A percentile compares a stretch with the other conserved stretches of the same genome.
Evolutionary conservation across 1,140 invertebrate genomes (phyloP).

Genomic region (Branchinecta lindahli): DNA sequence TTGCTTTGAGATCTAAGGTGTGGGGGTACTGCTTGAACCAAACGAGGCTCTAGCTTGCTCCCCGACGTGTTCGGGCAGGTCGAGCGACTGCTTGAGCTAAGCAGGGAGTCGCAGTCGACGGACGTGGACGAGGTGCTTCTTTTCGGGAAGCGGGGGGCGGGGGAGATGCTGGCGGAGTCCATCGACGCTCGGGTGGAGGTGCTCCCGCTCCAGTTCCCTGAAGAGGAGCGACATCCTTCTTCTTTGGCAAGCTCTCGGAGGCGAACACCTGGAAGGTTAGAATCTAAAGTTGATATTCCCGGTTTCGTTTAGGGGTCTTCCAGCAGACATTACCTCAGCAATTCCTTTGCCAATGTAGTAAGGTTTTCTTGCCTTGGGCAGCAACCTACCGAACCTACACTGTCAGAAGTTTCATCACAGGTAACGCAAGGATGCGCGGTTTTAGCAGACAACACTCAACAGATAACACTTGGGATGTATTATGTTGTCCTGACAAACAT

Average conservation of each 20-base stretch:
- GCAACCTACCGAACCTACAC: too few relatives aligned
- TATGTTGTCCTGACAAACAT: too few relatives aligned
- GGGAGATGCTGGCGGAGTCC: constrained; percentile 43
- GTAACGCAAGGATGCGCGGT: too few relatives aligned
- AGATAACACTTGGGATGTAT: too few relatives aligned
- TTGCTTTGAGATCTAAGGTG: constrained; percentile 21
- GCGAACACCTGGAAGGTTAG: not conserved
- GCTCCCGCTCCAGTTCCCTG: constrained; percentile 84
- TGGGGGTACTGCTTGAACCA: constrained; percentile 24
- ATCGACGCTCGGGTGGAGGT: constrained; percentile 59
- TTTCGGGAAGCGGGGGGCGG: constrained; percentile 24
- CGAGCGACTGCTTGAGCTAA: constrained; percentile 29
- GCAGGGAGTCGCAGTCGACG: constrained; percentile 18
- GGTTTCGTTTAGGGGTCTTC: too few relatives aligned
- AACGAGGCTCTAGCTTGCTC: constrained; percentile 19
- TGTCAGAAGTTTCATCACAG: too few relatives aligned
- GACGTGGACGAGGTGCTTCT: constrained; percentile 13
- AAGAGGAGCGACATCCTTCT: constrained; percentile 64
- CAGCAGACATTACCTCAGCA: too few relatives aligned
- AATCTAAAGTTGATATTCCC: too few relatives aligned
- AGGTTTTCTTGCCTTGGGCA: too few relatives aligned
- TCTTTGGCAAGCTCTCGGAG: constrained; percentile 39
- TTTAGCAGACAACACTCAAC: too few relatives aligned
- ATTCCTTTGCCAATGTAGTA: too few relatives aligned
- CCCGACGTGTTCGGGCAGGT: constrained; percentile 20